phyloP scores from a whole-genome alignment of 2,888 invertebrate species.

The Linyphia triangularis region DNA sequence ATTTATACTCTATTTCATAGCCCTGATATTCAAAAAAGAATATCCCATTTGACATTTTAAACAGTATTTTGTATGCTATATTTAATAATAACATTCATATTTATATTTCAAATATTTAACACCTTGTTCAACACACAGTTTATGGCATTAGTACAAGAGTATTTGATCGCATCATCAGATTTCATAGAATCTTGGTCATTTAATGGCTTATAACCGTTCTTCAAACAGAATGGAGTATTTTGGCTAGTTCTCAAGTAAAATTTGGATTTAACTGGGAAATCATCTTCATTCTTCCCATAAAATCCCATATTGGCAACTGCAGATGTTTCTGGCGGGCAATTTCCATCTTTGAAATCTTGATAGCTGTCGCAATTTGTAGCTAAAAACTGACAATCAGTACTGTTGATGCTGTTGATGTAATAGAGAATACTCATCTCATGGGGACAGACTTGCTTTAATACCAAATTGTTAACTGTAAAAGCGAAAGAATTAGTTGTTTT shows the following conservation, averaged over 20 bases:
- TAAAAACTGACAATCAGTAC: slow-evolving; percentile 6
- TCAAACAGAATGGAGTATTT: slow-evolving; percentile 1
- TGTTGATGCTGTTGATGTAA: background rate
- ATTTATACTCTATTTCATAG: too few species aligned
- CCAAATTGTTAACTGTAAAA: background rate
- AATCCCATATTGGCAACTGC: slow-evolving; percentile 31
- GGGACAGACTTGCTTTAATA: background rate
- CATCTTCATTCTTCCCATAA: background rate
- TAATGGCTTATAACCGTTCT: background rate
- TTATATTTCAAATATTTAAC: too few species aligned
- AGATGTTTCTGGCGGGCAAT: background rate
- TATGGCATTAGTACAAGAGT: too few species aligned
- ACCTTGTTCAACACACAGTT: too few species aligned
- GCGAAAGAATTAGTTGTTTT: background rate
- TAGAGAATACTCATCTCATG: background rate
- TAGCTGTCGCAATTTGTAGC: slow-evolving; percentile 30
- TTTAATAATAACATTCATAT: too few species aligned
- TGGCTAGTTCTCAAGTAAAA: slow-evolving; percentile 22
- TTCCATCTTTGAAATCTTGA: background rate
- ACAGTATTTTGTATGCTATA: too few species aligned
- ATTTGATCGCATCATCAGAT: too few species aligned
- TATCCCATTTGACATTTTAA: too few species aligned
- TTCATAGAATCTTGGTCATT: too few species aligned
- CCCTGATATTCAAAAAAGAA: too few species aligned
- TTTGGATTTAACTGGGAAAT: slow-evolving; percentile 1